Percentiles rank a stretch among this genome's conserved stretches.
Evolutionary conservation across 2,888 invertebrate species (phyloP).

Genomic region (Pantelozetes paolii): DNA sequence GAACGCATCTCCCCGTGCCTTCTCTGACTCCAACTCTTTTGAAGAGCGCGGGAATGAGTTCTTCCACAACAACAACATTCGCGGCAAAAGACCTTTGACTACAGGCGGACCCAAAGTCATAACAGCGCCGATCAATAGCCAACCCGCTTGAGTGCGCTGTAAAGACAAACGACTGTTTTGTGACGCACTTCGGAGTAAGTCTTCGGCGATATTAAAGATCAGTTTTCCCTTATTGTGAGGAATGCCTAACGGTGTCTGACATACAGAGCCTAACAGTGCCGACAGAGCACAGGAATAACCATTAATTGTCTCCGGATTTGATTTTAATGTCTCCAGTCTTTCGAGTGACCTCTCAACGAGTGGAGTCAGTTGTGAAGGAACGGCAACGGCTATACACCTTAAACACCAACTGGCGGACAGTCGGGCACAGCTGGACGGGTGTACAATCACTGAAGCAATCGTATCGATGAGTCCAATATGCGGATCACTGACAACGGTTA

Average conservation of each 20-base stretch:
- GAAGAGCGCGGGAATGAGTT: constrained; percentile 95
- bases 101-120: constrained; percentile 91
- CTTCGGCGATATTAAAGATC: constrained; percentile 95
- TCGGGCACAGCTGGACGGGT: constrained; percentile 89
- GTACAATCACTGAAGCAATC: constrained; percentile 77
- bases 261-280: constrained; percentile 84
- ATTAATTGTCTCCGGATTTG: constrained; percentile 66
- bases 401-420: constrained; percentile 92
- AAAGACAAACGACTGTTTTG: constrained; percentile 92
- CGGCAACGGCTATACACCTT: constrained; percentile 83
- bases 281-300: constrained; percentile 90
- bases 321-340: constrained; percentile 79
- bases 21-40: constrained; percentile 95
- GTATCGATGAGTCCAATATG: constrained; percentile 73
- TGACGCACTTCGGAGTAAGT: constrained; percentile 87
- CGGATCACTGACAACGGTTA: constrained; percentile 81
- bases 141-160: constrained; percentile 93
- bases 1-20: constrained; percentile 89
- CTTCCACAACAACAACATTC: constrained; percentile 91
- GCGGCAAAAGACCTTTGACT: constrained; percentile 81
- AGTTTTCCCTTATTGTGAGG: constrained; percentile 94
- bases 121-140: constrained; percentile 93
- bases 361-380: constrained; percentile 89
- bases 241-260: constrained; percentile 82
- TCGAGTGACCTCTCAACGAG: constrained; percentile 83